These are phyloP conservation scores for Perizoma affinitatum DNA, from an alignment of 2,888 invertebrate genomes.

Conservation along the genomic window DNA sequence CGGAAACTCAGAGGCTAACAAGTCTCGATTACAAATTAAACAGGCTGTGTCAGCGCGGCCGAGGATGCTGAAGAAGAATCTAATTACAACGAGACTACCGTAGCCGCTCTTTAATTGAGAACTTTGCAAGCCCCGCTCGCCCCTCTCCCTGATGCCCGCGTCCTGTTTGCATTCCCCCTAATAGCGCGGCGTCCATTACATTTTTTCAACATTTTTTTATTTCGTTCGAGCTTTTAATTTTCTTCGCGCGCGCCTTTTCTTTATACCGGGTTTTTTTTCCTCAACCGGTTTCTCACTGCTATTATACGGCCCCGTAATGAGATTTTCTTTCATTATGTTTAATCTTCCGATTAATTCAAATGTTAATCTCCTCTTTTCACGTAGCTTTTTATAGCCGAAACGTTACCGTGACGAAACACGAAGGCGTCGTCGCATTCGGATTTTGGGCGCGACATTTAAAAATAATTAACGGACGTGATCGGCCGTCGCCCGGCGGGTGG, in stretches of 20 bases:
- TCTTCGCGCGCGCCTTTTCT: slow-evolving; percentile 78
- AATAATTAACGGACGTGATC: slow-evolving; percentile 80
- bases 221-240: slow-evolving; percentile 82
- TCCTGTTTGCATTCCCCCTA: slow-evolving; percentile 75
- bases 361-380: slow-evolving; percentile 80
- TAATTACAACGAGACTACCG: slow-evolving; percentile 78
- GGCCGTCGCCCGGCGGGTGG: slow-evolving; percentile 43
- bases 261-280: slow-evolving; percentile 68
- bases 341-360: slow-evolving; percentile 85
- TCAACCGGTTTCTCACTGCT: slow-evolving; percentile 77
- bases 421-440: slow-evolving; percentile 60
- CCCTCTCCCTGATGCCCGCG: slow-evolving; percentile 39
- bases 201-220: slow-evolving; percentile 83
- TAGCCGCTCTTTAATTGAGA: slow-evolving; percentile 81
- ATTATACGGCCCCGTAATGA: slow-evolving; percentile 81
- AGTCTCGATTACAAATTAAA: slow-evolving; percentile 83
- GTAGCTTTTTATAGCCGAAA: slow-evolving; percentile 71
- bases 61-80: slow-evolving; percentile 76
- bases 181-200: slow-evolving; percentile 80
- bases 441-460: slow-evolving; percentile 69
- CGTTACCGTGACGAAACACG: slow-evolving; percentile 68
- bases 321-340: slow-evolving; percentile 85
- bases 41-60: slow-evolving; percentile 68
- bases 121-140: slow-evolving; percentile 55
- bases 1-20: slow-evolving; percentile 65